These are phyloP conservation scores for Nemurella pictetii DNA, from an alignment of 2,888 invertebrate genomes.

Conservation along the genomic window DNA sequence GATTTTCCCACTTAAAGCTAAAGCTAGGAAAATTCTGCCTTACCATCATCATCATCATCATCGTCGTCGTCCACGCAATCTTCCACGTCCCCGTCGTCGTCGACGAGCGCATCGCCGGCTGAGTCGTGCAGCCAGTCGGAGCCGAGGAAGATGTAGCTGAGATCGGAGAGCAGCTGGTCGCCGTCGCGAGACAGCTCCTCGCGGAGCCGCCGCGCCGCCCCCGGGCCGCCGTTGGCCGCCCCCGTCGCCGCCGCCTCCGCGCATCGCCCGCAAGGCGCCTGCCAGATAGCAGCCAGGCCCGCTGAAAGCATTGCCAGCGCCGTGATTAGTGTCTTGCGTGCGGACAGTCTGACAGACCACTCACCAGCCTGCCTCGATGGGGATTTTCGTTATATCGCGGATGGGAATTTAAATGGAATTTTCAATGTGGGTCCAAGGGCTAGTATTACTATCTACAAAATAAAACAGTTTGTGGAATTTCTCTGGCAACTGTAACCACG, in stretches of 20 bases:
- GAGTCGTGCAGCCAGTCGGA: constrained; percentile 35
- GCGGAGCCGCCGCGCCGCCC: constrained; percentile 45
- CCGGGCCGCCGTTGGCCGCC: not conserved
- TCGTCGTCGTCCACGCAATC: not conserved
- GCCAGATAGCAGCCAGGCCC: not conserved
- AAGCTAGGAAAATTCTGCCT: too few species aligned
- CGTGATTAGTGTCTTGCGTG: too few species aligned
- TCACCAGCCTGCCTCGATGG: too few species aligned
- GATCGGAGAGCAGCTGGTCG: constrained; percentile 64
- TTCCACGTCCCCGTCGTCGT: not conserved
- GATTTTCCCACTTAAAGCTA: too few species aligned
- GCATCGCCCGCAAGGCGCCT: constrained; percentile 33
- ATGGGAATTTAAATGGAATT: too few species aligned
- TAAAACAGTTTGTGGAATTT: too few species aligned
- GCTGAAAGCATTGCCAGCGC: too few species aligned
- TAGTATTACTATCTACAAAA: too few species aligned
- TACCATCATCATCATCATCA: constrained; percentile 1
- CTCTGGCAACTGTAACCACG: too few species aligned
- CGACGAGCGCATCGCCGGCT: not conserved
- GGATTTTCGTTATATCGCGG: too few species aligned
- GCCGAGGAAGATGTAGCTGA: constrained; percentile 59
- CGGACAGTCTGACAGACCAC: too few species aligned
- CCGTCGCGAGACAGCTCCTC: constrained; percentile 63
- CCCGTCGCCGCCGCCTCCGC: constrained; percentile 38
- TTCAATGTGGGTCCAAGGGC: too few species aligned